These are phyloP conservation scores for Agrotis ipsilon DNA, from an alignment of 2,888 invertebrate genomes.

Conservation along the genomic window DNA sequence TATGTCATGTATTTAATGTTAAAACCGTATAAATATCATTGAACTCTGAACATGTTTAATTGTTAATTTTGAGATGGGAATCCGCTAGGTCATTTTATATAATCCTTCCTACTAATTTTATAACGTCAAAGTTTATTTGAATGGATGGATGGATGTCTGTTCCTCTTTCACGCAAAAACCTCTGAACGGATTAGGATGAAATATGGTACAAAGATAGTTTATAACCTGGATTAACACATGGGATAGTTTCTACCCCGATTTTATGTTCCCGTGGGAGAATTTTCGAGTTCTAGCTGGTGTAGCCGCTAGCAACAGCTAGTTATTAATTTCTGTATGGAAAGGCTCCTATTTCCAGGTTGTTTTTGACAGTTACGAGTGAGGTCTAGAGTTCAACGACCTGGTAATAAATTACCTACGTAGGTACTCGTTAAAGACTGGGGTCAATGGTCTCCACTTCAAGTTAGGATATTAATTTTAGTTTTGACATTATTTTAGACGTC, in stretches of 20 bases:
- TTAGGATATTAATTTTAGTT: constrained; percentile 20
- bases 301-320: too few species aligned
- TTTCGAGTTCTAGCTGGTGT: too few species aligned
- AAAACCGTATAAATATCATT: constrained; percentile 11
- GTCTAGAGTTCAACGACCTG: constrained; percentile 25
- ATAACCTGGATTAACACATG: too few species aligned
- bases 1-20: not conserved
- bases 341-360: not conserved
- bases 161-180: too few species aligned
- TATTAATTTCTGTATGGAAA: constrained; percentile 7
- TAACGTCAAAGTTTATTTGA: too few species aligned
- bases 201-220: too few species aligned
- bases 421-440: constrained; percentile 12
- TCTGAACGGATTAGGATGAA: too few species aligned
- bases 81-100: constrained; percentile 1
- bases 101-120: too few species aligned
- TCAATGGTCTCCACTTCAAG: constrained; percentile 4
- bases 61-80: constrained; percentile 14
- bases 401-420: constrained; percentile 6
- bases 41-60: constrained; percentile 24
- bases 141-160: too few species aligned
- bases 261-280: too few species aligned
- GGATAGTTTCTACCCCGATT: too few species aligned
- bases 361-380: not conserved
- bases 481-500: constrained; percentile 5